Evolutionary conservation across 2,113 vertebrate species (phyloP), one percentile per base, ranked within the genome.

Genomic region (Pycnonotus jocosus): DNA sequence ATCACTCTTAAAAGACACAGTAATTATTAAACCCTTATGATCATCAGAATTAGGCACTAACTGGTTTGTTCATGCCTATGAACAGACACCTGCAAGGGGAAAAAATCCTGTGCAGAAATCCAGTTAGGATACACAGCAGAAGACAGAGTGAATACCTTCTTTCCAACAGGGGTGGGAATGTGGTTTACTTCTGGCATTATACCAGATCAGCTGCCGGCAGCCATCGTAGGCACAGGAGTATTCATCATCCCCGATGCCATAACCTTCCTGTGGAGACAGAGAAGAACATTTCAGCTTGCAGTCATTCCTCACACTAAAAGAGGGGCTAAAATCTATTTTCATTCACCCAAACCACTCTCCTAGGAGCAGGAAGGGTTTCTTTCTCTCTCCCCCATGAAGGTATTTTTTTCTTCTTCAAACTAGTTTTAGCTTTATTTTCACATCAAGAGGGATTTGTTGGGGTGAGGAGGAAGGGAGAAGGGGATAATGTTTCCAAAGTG

Each of bases 161-260:
- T 99, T 99, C 99, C 99, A 99, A 91, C 99, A 99, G 28, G 99
- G 99, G 68, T 99, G 99, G 92, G 98, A 97, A 80, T 99, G 99
- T 90, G 99, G 98, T 98, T 99, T 99, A 96, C 99, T 99, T 98
- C 99, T 99, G 97, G 99, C 99, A 45, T 99, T 99, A 78, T 99
- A 99, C 99, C 99, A 99, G 92, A 99, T 99, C 95, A 99, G 99
- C 98, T 99, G 99, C 98, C 99, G 99, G 98, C 99, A 99, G 98
- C 99, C 99, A 89, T 99, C 99, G 4, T 99, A 99, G 0, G 99
- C 99, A 89, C 99, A 99, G 19, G 99, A 99, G 90, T 99, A 99
- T 78, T 99, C 99, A 28, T 99, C 99, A 9, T 99, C 99, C 88
- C 99, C 99, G 5, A 99, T 99, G 93, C 99, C 99, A 8, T 99